phyloP scores from a whole-genome alignment of 2,888 invertebrate species.

The Leptopilina syphax region DNA sequence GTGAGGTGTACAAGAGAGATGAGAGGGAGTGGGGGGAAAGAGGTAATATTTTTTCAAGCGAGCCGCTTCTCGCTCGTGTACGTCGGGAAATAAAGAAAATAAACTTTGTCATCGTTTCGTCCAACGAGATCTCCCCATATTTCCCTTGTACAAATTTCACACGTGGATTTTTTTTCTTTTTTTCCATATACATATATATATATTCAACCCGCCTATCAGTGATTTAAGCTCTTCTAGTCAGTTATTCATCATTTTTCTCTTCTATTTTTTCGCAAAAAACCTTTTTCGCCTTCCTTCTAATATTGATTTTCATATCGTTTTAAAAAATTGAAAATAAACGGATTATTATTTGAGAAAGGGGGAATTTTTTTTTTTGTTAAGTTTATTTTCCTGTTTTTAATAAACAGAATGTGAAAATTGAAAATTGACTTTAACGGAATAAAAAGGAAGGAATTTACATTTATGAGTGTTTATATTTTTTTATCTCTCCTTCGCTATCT shows the following conservation, averaged over 20 bases:
- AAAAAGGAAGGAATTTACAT: no score
- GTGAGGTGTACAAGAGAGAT: slow-evolving; percentile 21
- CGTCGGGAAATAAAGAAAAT: slow-evolving; percentile 63
- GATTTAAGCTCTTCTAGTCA: slow-evolving; percentile 19
- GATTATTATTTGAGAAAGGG: neutral
- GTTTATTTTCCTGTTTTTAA: neutral
- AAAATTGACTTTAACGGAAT: neutral
- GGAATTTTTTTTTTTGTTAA: neutral
- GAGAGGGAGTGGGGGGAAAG: slow-evolving; percentile 24
- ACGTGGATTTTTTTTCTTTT: neutral
- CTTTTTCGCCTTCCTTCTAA: neutral
- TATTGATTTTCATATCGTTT: slow-evolving; percentile 14
- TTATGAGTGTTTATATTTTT: no score
- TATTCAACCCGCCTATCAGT: slow-evolving; percentile 18
- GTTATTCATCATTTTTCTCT: neutral
- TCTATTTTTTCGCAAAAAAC: neutral
- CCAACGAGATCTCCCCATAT: slow-evolving; percentile 42
- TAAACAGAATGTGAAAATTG: neutral
- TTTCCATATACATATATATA: neutral
- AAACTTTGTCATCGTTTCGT: slow-evolving; percentile 62
- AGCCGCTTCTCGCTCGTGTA: slow-evolving; percentile 42
- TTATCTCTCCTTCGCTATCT: no score
- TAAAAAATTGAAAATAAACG: slow-evolving; percentile 16
- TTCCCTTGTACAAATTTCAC: slow-evolving; percentile 36
- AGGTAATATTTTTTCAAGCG: slow-evolving; percentile 61